Evolutionary conservation across 1,140 invertebrate species (phyloP).

Genomic region (Cydia amplana): DNA sequence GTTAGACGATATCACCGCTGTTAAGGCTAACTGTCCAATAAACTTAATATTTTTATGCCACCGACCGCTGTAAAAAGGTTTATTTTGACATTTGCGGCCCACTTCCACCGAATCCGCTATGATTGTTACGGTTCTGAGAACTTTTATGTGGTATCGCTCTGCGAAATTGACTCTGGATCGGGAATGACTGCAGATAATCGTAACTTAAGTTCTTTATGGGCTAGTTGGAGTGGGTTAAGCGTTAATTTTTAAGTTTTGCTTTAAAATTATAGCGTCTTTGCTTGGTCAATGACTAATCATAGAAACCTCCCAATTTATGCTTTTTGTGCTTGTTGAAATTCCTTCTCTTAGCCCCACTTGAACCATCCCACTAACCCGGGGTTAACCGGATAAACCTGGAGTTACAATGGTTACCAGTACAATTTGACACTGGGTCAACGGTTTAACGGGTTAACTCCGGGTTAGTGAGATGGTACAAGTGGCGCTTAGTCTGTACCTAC

Average conservation of each 20-base stretch:
- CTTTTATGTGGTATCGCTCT: constrained; percentile 13
- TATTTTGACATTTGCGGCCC: constrained; percentile 25
- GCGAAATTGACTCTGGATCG: constrained; percentile 11
- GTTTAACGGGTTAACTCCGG: too few relatives aligned
- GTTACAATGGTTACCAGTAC: too few relatives aligned
- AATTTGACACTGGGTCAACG: too few relatives aligned
- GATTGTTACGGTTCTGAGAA: constrained; percentile 28
- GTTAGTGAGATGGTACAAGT: too few relatives aligned
- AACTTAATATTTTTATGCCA: constrained; percentile 31
- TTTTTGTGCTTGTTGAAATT: too few relatives aligned
- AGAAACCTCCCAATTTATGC: too few relatives aligned
- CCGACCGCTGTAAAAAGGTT: neutral
- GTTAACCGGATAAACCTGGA: too few relatives aligned
- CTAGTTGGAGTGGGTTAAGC: neutral
- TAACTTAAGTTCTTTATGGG: constrained; percentile 21
- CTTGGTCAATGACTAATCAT: neutral
- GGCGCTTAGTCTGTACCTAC: too few relatives aligned
- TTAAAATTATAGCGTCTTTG: neutral
- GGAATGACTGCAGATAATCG: constrained; percentile 1
- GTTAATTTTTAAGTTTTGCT: neutral
- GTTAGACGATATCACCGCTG: neutral
- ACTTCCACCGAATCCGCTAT: constrained; percentile 11
- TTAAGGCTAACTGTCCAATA: constrained; percentile 32
- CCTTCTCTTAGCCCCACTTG: too few relatives aligned
- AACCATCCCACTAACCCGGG: too few relatives aligned